A percentile compares a stretch with the other conserved stretches of the same genome.
phyloP scores from a whole-genome alignment of 2,113 vertebrate genomes.

The Carollia perspicillata region DNA sequence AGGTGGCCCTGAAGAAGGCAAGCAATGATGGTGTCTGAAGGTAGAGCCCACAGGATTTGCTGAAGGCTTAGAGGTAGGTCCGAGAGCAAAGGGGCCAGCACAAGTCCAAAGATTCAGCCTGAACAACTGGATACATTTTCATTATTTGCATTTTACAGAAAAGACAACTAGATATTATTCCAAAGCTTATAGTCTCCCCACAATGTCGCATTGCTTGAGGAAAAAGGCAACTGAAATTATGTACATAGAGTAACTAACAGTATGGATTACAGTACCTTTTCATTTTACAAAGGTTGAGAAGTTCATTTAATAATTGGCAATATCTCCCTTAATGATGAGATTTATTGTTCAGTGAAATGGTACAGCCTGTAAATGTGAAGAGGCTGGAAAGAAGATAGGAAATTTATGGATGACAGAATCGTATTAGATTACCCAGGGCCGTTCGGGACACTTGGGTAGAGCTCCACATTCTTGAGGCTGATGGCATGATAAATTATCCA shows the following conservation, averaged over 20 bases:
- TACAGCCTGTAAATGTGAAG: neutral
- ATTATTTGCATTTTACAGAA: neutral
- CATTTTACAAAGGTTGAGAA: neutral
- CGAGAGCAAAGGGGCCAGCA: neutral
- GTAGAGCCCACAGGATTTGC: neutral
- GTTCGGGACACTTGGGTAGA: neutral
- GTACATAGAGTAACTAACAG: neutral
- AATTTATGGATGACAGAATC: neutral
- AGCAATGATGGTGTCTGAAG: neutral
- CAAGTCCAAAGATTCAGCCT: neutral
- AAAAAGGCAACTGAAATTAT: neutral
- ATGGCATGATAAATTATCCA: neutral
- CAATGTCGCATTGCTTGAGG: neutral
- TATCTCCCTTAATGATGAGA: neutral
- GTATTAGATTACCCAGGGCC: neutral
- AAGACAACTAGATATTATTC: neutral
- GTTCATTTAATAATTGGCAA: neutral
- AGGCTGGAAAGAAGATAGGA: neutral
- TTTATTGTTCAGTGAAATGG: neutral
- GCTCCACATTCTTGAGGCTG: neutral
- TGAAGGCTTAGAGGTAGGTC: neutral
- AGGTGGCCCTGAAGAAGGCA: neutral
- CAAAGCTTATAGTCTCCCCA: neutral
- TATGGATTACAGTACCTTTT: neutral
- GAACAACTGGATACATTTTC: neutral